Base-by-base conservation (phyloP, 2,888 invertebrate species). In the Drosophila recens region DNA sequence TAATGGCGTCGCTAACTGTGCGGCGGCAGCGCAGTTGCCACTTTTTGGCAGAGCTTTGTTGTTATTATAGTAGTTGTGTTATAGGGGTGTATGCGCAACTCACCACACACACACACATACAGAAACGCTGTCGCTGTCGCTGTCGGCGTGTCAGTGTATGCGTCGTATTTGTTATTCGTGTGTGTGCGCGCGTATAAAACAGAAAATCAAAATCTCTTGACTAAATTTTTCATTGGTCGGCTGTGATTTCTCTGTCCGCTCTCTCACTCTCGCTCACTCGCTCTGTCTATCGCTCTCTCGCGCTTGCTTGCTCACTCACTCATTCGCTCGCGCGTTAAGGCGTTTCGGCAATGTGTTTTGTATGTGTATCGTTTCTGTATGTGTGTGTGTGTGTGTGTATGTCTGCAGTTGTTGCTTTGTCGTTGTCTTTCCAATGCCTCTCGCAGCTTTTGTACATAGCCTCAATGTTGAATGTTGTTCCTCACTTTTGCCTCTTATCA, bases 181-280 rank as follows among this genome's bases (percentile, higher is more conserved):
- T 87, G 81, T 79, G 78, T 79, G 79, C 77, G 79, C 77, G 82
- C 90, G 89, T 88, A 88, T 89, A 90, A 90, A 90, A 90, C 90
- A 91, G 89, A 90, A 92, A 92, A 92, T 92, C 92, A 93, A 91
- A 91, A 92, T 91, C 90, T 90, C 90, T 91, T 92, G 91, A 92
- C 92, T 92, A 92, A 92, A 92, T 92, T 92, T 93, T 93, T 92
- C 93, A 93, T 93, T 93, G 93, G 93, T 92, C 90, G 92, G 89
- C 92, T 90, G 93, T 93, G 93, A 93, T 93, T 93, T 92, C 89
- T 85, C 84, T 82, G 79, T 63, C 72, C 71, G 67, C 70, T 70
- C 58, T n/a, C n/a, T 67, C 69, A 54, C 67, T 65, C 57, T 67
- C 57, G 43, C 67, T 67, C 64, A 23, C 67, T 57, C 40, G 15